These are phyloP conservation scores for Zophobas atratus DNA, from an alignment of 1,140 invertebrate genomes.

Conservation along the genomic window DNA sequence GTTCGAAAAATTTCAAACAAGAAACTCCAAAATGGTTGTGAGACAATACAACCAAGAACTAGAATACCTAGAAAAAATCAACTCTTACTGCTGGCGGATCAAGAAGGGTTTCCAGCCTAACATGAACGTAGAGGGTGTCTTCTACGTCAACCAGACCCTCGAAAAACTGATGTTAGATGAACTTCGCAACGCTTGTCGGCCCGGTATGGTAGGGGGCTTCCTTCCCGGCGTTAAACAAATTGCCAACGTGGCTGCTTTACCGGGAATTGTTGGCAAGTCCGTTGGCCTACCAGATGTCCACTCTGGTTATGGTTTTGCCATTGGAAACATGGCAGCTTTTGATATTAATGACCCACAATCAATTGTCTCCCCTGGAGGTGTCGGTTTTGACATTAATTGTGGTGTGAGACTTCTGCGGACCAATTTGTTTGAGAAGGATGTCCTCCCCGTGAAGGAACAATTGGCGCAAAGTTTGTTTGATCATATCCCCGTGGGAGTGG, in stretches of 20 bases:
- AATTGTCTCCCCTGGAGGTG: constrained; percentile 97
- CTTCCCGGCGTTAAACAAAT: constrained; percentile 99
- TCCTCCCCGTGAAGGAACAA: constrained; percentile 97
- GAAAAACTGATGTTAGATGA: constrained; percentile 99
- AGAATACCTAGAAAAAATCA: constrained; percentile 93
- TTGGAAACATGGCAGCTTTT: constrained; percentile 99
- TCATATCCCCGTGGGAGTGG: constrained; percentile 99
- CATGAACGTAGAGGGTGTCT: constrained; percentile 99
- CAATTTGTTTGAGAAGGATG: constrained; percentile 96
- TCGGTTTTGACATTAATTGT: constrained; percentile 99
- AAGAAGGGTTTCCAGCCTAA: constrained; percentile 99
- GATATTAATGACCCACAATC: constrained; percentile 94
- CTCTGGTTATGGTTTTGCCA: constrained; percentile 99
- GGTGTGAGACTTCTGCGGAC: constrained; percentile 96
- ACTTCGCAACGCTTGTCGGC: constrained; percentile 89
- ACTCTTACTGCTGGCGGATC: constrained; percentile 90
- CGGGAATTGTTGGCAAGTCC: constrained; percentile 94
- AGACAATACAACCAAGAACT: constrained; percentile 96
- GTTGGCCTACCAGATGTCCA: constrained; percentile 98
- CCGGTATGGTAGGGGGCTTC: constrained; percentile 94
- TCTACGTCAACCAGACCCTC: constrained; percentile 95
- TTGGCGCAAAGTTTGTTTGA: constrained; percentile 98
- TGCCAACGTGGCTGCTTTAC: constrained; percentile 98
- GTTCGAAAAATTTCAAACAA: neutral
- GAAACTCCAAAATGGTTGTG: constrained; percentile 81